A percentile compares a stretch with the other conserved stretches of the same genome.
Conservation (phyloP, 1,140 invertebrate species). For the Mya arenaria region DNA sequence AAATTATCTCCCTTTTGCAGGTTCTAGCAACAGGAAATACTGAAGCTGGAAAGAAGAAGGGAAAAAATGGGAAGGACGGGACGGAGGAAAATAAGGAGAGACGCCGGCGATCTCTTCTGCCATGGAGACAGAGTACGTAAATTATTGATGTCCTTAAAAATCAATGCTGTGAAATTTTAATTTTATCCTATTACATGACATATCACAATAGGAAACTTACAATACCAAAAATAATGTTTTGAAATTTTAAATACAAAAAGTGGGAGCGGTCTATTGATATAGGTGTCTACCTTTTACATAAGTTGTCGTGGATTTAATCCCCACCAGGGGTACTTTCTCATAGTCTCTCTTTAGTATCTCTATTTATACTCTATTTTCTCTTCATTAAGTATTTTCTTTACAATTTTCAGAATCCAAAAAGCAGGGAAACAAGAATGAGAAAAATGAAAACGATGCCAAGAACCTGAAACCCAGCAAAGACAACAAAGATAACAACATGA, state of each 20-base stretch:
- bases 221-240: no score
- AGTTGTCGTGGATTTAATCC: no score
- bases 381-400: neutral
- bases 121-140: slow-evolving; percentile 89
- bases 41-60: slow-evolving; percentile 60
- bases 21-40: no score
- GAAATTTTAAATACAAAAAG: no score
- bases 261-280: no score
- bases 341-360: neutral
- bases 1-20: no score
- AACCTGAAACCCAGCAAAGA: slow-evolving; percentile 33
- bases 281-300: no score
- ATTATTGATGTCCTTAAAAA: neutral
- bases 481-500: slow-evolving; percentile 19
- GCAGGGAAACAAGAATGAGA: neutral
- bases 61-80: slow-evolving; percentile 42
- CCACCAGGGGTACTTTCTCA: no score
- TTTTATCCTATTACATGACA: no score
- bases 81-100: slow-evolving; percentile 67
- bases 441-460: slow-evolving; percentile 17
- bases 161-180: neutral
- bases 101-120: slow-evolving; percentile 90
- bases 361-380: neutral
- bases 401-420: slow-evolving; percentile 48
- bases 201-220: no score